Evolutionary conservation across 2,888 invertebrate genomes (phyloP).

Genomic region (Tupiocoris notatus): DNA sequence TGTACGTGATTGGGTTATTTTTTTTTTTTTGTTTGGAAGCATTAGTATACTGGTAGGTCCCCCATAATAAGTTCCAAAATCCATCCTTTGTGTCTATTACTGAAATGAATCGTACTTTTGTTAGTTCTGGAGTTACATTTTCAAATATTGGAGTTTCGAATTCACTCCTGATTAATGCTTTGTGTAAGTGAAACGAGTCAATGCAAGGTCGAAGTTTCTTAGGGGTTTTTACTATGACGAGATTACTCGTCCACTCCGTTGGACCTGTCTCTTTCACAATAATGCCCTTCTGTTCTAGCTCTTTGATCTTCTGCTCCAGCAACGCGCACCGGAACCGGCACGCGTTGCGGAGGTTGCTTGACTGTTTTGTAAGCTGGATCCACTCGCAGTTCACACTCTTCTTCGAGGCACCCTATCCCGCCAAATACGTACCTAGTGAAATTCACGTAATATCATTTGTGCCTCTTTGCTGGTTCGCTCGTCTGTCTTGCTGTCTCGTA

Average conservation of each 20-base stretch:
- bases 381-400: background rate
- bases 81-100: slow-evolving; percentile 25
- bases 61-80: slow-evolving; percentile 51
- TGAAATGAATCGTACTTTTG: background rate
- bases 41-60: too few relatives aligned
- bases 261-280: slow-evolving; percentile 32
- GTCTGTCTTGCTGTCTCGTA: background rate
- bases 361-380: background rate
- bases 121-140: background rate
- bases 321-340: background rate
- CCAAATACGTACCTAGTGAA: background rate
- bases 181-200: slow-evolving; percentile 18
- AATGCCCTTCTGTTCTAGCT: slow-evolving; percentile 1
- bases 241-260: slow-evolving; percentile 31
- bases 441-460: background rate
- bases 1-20: too few relatives aligned
- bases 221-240: slow-evolving; percentile 32
- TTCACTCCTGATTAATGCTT: slow-evolving; percentile 18
- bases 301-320: too few relatives aligned
- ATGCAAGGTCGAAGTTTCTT: slow-evolving; percentile 16
- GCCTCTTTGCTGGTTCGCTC: background rate
- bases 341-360: background rate
- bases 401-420: slow-evolving; percentile 1
- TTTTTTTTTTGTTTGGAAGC: too few relatives aligned
- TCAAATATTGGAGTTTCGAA: background rate